Evolutionary conservation across 2,888 invertebrate genomes (phyloP).

Genomic region (Hanleya hanleyi): DNA sequence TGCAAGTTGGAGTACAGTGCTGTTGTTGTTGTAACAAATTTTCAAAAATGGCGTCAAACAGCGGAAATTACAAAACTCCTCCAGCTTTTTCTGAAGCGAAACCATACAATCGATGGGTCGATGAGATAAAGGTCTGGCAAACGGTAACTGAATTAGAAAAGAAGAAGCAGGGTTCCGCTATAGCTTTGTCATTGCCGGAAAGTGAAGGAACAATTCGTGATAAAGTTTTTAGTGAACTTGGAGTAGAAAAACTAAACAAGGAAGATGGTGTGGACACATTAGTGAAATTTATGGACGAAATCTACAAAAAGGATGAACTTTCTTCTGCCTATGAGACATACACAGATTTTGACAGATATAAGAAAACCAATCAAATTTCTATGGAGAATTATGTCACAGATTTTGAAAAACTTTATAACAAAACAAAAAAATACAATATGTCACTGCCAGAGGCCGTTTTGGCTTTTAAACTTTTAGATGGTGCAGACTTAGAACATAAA

Average conservation of each 20-base stretch:
- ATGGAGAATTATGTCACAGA: conserved; percentile 33
- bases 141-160: too few species aligned
- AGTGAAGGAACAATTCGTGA: too few species aligned
- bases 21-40: too few species aligned
- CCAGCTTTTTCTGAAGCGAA: too few species aligned
- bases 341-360: conserved; percentile 31
- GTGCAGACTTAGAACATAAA: conserved; percentile 7
- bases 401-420: conserved; percentile 21
- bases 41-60: too few species aligned
- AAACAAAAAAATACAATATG: conserved; percentile 29
- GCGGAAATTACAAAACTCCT: too few species aligned
- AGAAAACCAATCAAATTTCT: background rate
- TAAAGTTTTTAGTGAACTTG: too few species aligned
- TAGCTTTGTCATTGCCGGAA: too few species aligned
- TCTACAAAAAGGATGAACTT: conserved; percentile 30
- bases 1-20: too few species aligned
- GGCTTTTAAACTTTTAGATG: conserved; percentile 24
- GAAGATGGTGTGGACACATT: conserved; percentile 23
- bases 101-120: too few species aligned
- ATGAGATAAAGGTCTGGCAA: too few species aligned
- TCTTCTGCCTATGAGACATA: conserved; percentile 33
- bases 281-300: conserved; percentile 26
- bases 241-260: conserved; percentile 21
- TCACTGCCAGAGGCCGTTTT: conserved; percentile 25
- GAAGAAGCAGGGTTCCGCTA: too few species aligned